phyloP scores from a whole-genome alignment of 1,140 invertebrate species.

The Drosophila sturtevanti region DNA sequence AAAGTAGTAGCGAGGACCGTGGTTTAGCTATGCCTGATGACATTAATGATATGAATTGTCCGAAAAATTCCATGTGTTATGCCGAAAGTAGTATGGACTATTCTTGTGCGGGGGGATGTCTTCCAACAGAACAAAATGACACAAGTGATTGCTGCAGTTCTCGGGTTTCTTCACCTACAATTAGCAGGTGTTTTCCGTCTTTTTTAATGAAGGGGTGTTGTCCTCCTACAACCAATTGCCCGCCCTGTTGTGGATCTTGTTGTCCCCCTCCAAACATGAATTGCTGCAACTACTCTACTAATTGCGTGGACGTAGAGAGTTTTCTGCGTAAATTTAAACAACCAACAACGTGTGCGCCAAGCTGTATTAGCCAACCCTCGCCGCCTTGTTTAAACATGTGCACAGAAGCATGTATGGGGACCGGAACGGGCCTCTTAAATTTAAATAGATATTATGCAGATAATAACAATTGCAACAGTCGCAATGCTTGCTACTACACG shows the following conservation, averaged over 20 bases:
- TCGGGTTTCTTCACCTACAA: not conserved
- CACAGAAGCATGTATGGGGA: not conserved
- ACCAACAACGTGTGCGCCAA: not conserved
- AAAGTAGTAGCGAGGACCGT: not conserved
- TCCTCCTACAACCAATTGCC: not conserved
- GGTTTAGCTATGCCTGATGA: not conserved
- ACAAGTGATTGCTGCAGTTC: not conserved
- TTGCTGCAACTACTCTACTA: not conserved
- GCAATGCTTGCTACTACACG: not conserved
- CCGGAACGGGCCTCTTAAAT: not conserved
- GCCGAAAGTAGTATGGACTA: not conserved
- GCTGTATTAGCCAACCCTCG: not conserved
- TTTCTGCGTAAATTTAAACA: constrained; percentile 5
- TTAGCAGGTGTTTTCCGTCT: not conserved
- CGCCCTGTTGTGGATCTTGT: not conserved
- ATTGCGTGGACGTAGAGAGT: constrained; percentile 21
- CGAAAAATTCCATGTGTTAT: not conserved
- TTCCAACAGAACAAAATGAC: not conserved
- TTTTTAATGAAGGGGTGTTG: not conserved
- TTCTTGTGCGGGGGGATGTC: not conserved
- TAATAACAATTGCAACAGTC: not conserved
- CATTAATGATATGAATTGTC: not conserved
- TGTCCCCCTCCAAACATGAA: not conserved
- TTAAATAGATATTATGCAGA: not conserved
- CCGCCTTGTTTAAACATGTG: constrained; percentile 3